Percentiles rank a stretch among this genome's conserved stretches.
Evolutionary conservation across 2,113 vertebrate genomes (phyloP).

Genomic region (Diglossa brunneiventris): DNA sequence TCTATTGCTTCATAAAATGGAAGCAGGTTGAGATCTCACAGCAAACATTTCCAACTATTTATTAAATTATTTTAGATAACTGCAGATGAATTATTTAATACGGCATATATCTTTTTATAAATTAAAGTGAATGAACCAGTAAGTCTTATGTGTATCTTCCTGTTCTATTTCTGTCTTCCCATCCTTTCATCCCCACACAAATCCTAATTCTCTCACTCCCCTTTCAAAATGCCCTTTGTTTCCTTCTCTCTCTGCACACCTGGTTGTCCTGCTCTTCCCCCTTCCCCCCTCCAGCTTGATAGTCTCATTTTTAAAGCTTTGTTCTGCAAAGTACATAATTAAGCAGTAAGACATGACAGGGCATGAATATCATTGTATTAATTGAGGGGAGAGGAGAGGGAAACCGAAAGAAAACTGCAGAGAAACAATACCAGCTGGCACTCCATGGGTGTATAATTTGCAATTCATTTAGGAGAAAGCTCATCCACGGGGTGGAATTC

Average conservation of each 20-base stretch:
- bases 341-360: slow-evolving; percentile 50
- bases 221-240: slow-evolving; percentile 36
- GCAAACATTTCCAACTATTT: neutral
- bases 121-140: neutral
- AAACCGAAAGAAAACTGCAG: neutral
- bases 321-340: slow-evolving; percentile 51
- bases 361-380: slow-evolving; percentile 43
- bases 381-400: neutral
- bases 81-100: neutral
- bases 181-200: neutral
- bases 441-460: slow-evolving; percentile 32
- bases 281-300: neutral
- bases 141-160: neutral
- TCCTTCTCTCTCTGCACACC: slow-evolving; percentile 12
- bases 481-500: neutral
- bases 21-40: neutral
- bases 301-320: slow-evolving; percentile 56
- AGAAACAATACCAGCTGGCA: slow-evolving; percentile 50
- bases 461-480: slow-evolving; percentile 17
- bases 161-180: neutral
- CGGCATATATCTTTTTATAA: neutral
- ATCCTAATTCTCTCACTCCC: neutral
- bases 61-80: neutral
- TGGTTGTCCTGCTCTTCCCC: slow-evolving; percentile 18
- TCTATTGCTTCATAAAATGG: neutral